Conservation (phyloP, 1,140 invertebrate genomes). For the Trichogramma pretiosum region DNA sequence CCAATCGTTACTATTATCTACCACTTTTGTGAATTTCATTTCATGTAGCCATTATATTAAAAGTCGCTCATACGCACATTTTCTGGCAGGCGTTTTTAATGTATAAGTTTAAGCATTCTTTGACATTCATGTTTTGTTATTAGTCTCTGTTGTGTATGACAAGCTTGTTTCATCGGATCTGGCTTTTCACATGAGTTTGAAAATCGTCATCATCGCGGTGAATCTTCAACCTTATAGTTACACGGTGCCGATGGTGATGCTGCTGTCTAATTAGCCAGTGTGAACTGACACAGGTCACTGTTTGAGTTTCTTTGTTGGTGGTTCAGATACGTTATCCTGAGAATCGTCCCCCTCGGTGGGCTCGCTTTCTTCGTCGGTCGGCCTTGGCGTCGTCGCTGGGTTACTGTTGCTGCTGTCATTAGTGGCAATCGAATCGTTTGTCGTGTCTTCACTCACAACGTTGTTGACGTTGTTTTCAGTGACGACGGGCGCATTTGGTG, state of each 20-base stretch:
- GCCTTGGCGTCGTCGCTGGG: slow-evolving; percentile 36
- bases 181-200: no score
- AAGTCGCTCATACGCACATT: no score
- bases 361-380: slow-evolving; percentile 38
- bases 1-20: no score
- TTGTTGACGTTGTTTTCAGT: background rate
- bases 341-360: slow-evolving; percentile 36
- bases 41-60: no score
- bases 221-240: no score
- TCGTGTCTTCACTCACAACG: slow-evolving; percentile 35
- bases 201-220: slow-evolving; percentile 1
- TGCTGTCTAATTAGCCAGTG: background rate
- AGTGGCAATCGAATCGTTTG: slow-evolving; percentile 38
- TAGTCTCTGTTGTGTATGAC: no score
- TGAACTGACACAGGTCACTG: slow-evolving; percentile 38
- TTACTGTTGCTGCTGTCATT: slow-evolving; percentile 39
- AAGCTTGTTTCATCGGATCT: no score
- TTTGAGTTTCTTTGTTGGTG: slow-evolving; percentile 42
- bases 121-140: no score
- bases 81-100: no score
- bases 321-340: slow-evolving; percentile 37
- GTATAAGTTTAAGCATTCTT: no score
- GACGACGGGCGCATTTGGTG: slow-evolving; percentile 35
- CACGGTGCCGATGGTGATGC: background rate
- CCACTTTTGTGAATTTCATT: no score